Evolutionary conservation across 2,797 vertebrate species (phyloP).

Genomic region (Pseudomugil gertrudae): DNA sequence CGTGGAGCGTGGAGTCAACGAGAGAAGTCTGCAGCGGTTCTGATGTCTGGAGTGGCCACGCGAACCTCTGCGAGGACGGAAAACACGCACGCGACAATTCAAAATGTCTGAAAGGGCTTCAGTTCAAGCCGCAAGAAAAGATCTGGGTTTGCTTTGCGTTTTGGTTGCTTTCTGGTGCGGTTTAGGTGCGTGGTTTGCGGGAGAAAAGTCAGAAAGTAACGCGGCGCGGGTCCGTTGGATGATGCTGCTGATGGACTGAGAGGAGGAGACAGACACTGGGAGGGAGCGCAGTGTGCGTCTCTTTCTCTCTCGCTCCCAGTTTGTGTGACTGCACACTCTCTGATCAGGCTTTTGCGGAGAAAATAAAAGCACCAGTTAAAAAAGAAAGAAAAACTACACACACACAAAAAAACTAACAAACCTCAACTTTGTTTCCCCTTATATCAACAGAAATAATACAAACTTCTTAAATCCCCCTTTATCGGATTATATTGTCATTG

Average conservation of each 20-base stretch:
- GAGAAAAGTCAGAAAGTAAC: constrained; percentile 47
- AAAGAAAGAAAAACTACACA: too few species aligned
- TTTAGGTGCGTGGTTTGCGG: background rate
- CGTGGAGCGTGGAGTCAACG: constrained; percentile 54
- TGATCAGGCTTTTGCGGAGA: too few species aligned
- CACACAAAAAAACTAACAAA: too few species aligned
- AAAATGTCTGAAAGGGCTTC: constrained; percentile 26
- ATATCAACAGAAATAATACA: too few species aligned
- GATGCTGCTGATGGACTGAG: constrained; percentile 57
- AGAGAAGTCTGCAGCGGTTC: constrained; percentile 64
- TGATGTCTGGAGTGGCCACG: constrained; percentile 48
- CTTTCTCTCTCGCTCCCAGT: background rate
- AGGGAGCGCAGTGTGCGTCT: background rate
- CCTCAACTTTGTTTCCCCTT: too few species aligned
- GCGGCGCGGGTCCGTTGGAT: constrained; percentile 49
- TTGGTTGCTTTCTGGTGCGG: background rate
- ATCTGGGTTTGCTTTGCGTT: constrained; percentile 18
- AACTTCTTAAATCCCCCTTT: too few species aligned
- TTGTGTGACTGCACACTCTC: too few species aligned
- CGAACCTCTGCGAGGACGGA: constrained; percentile 31
- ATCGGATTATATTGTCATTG: too few species aligned
- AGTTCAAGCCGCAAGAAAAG: constrained; percentile 20
- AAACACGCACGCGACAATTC: constrained; percentile 18
- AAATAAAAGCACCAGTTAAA: too few species aligned
- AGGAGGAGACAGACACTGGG: constrained; percentile 51